Percentiles rank a stretch among this genome's conserved stretches.
Conservation (phyloP, 2,888 invertebrate genomes). For the Ethmia dodecea region DNA sequence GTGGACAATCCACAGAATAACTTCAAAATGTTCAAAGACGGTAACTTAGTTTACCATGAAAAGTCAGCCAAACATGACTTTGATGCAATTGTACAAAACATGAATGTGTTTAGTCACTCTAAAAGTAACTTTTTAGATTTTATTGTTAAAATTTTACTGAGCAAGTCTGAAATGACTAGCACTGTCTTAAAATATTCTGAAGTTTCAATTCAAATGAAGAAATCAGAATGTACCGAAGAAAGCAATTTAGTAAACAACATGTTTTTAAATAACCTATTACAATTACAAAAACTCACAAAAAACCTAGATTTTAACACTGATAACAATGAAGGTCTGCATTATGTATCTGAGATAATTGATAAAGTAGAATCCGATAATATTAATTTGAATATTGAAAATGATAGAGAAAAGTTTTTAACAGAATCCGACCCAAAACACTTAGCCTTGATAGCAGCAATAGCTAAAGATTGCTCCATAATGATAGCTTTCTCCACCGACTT, state of each 20-base stretch:
- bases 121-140: conserved; percentile 44
- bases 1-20: conserved; percentile 80
- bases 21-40: conserved; percentile 76
- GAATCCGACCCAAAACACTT: conserved; percentile 29
- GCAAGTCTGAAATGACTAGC: conserved; percentile 15
- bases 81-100: conserved; percentile 27
- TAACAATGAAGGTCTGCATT: conserved; percentile 24
- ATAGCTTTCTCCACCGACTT: conserved; percentile 62
- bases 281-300: conserved; percentile 48
- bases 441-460: conserved; percentile 79
- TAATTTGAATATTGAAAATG: conserved; percentile 25
- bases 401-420: conserved; percentile 32
- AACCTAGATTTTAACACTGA: conserved; percentile 17
- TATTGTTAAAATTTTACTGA: conserved; percentile 42
- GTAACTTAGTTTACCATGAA: conserved; percentile 43
- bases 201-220: conserved; percentile 1
- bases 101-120: conserved; percentile 29
- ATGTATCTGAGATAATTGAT: conserved; percentile 40
- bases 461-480: conserved; percentile 85
- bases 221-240: conserved; percentile 27
- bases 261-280: conserved; percentile 41
- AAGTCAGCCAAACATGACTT: conserved; percentile 27
- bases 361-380: conserved; percentile 29
- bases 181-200: not conserved
- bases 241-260: conserved; percentile 22